Evolutionary conservation across 2,888 invertebrate genomes (phyloP).

Genomic region (Morpho helenor): DNA sequence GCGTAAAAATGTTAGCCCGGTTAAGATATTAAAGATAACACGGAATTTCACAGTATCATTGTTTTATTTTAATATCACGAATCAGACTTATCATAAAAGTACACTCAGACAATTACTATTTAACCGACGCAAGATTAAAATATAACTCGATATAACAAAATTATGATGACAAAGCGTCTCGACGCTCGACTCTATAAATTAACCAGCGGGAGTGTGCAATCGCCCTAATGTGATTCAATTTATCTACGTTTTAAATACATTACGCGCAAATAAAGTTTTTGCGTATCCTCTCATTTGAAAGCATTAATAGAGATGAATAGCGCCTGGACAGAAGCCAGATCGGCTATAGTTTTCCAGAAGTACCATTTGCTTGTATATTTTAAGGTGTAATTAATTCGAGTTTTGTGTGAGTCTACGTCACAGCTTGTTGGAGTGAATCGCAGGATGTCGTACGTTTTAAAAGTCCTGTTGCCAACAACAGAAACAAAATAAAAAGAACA

Average conservation of each 20-base stretch:
- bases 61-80: no score
- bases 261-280: constrained; percentile 63
- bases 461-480: no score
- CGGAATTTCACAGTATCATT: no score
- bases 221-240: constrained; percentile 39
- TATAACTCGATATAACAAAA: constrained; percentile 5
- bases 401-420: background rate
- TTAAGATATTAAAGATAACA: no score
- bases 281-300: constrained; percentile 56
- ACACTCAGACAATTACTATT: background rate
- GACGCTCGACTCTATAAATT: constrained; percentile 23
- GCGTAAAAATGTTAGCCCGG: no score
- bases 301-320: constrained; percentile 69
- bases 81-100: background rate
- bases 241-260: constrained; percentile 56
- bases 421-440: background rate
- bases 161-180: constrained; percentile 19
- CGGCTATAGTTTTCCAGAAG: constrained; percentile 30
- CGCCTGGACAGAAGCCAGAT: constrained; percentile 62
- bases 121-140: background rate
- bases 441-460: no score
- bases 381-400: constrained; percentile 4
- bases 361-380: constrained; percentile 37
- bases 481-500: no score
- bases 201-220: constrained; percentile 26